A percentile compares a stretch with the other conserved stretches of the same genome.
Conservation (phyloP, 2,888 invertebrate genomes). For the Heliconius ismenius region DNA sequence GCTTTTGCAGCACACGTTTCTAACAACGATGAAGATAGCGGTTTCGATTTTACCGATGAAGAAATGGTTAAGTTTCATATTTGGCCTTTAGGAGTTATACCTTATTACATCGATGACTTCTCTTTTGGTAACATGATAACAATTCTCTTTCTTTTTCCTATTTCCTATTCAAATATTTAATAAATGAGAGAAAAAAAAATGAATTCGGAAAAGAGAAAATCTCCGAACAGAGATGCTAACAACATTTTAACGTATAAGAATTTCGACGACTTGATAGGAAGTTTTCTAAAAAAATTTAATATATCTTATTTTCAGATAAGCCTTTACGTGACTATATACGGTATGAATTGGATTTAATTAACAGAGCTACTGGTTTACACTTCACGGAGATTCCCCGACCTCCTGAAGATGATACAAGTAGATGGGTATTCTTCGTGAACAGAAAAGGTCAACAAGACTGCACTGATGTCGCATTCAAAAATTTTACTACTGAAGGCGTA, state of each 20-base stretch:
- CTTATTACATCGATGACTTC: constrained; percentile 65
- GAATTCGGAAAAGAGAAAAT: no score
- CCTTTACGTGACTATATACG: constrained; percentile 64
- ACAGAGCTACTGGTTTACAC: constrained; percentile 52
- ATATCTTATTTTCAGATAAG: constrained; percentile 55
- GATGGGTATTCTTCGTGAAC: constrained; percentile 69
- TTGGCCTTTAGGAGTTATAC: constrained; percentile 65
- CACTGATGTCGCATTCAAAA: constrained; percentile 54
- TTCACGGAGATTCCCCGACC: constrained; percentile 61
- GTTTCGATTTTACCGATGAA: constrained; percentile 54
- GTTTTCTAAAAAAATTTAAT: background rate
- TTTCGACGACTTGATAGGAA: no score
- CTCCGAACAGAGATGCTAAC: no score
- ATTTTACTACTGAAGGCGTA: constrained; percentile 60
- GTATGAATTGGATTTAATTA: constrained; percentile 53
- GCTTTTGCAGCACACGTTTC: background rate
- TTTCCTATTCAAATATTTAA: no score
- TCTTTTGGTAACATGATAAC: constrained; percentile 62
- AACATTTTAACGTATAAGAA: no score
- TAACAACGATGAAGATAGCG: constrained; percentile 43
- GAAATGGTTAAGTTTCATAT: constrained; percentile 62
- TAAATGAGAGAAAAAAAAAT: no score
- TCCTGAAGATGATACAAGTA: constrained; percentile 51
- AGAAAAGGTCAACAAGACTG: constrained; percentile 59
- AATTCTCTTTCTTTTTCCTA: background rate